A percentile compares a stretch with the other conserved stretches of the same genome.
phyloP scores from a whole-genome alignment of 2,888 invertebrate genomes.

The Tricholauxania praeusta region DNA sequence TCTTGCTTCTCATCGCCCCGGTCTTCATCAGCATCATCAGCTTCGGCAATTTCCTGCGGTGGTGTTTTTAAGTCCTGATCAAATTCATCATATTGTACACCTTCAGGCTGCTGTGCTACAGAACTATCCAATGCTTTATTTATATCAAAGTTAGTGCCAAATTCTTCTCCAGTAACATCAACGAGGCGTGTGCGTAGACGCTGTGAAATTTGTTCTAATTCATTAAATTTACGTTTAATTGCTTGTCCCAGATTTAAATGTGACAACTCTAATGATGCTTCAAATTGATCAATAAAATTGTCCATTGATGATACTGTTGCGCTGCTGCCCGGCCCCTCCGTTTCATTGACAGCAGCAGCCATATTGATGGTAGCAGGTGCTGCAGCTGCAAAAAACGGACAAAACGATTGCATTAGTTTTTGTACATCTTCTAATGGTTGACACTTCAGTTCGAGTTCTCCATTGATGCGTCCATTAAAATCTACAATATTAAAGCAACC shows the following conservation, averaged over 20 bases:
- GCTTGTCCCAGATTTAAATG: slow-evolving; percentile 68
- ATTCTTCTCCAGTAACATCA: slow-evolving; percentile 72
- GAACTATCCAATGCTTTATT: slow-evolving; percentile 48
- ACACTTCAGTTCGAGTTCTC: slow-evolving; percentile 73
- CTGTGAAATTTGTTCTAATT: slow-evolving; percentile 75
- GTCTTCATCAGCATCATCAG: slow-evolving; percentile 37
- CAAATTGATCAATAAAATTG: slow-evolving; percentile 59
- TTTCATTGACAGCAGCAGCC: neutral
- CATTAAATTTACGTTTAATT: slow-evolving; percentile 73
- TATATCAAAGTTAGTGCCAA: slow-evolving; percentile 69
- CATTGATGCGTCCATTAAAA: slow-evolving; percentile 71
- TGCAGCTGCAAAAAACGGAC: slow-evolving; percentile 15
- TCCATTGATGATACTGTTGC: slow-evolving; percentile 47
- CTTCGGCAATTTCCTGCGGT: slow-evolving; percentile 39
- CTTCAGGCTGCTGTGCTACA: slow-evolving; percentile 52
- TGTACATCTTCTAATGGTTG: slow-evolving; percentile 70
- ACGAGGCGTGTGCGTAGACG: slow-evolving; percentile 71
- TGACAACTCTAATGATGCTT: slow-evolving; percentile 58
- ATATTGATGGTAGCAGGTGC: neutral
- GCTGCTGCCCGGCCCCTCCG: neutral
- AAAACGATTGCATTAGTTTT: slow-evolving; percentile 24
- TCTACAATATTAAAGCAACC: slow-evolving; percentile 78
- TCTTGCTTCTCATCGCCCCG: slow-evolving; percentile 47
- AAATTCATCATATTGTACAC: slow-evolving; percentile 70
- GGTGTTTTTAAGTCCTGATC: slow-evolving; percentile 72